A percentile compares a stretch with the other conserved stretches of the same genome.
These are phyloP conservation scores for Apodemus sylvaticus DNA, from an alignment of 2,113 vertebrate species.

Conservation along the genomic window DNA sequence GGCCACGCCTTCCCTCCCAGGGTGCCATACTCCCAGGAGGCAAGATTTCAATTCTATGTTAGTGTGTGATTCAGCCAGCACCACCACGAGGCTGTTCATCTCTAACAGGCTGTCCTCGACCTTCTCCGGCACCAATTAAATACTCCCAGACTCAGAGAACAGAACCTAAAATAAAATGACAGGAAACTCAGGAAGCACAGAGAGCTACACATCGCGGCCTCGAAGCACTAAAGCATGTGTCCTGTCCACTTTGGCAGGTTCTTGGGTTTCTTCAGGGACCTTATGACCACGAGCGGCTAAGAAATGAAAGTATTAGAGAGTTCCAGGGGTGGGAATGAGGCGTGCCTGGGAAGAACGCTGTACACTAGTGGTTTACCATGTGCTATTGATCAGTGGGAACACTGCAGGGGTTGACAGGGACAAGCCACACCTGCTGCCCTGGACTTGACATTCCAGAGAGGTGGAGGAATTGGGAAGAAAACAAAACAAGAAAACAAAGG, in stretches of 20 bases:
- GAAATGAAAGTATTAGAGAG: neutral
- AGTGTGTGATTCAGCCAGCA: fast-evolving
- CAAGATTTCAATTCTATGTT: neutral
- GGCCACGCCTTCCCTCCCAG: neutral
- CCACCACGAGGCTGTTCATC: neutral
- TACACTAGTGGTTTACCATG: neutral
- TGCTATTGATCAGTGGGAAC: fast-evolving
- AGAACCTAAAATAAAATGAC: neutral
- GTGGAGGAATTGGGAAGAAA: neutral
- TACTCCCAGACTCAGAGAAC: neutral
- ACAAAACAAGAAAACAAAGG: neutral
- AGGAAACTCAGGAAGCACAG: neutral
- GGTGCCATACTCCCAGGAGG: neutral
- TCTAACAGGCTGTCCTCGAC: neutral
- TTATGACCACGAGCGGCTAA: neutral
- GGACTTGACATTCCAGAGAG: neutral
- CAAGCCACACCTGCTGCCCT: neutral
- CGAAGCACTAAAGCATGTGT: neutral
- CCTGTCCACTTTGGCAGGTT: neutral
- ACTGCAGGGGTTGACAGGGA: too few species aligned
- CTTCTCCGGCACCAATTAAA: neutral
- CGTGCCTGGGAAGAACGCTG: fast-evolving
- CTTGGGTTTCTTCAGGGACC: neutral
- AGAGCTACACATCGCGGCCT: neutral
- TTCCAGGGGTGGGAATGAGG: neutral